Conservation (phyloP, 2,113 vertebrate genomes). For the Tautogolabrus adspersus region DNA sequence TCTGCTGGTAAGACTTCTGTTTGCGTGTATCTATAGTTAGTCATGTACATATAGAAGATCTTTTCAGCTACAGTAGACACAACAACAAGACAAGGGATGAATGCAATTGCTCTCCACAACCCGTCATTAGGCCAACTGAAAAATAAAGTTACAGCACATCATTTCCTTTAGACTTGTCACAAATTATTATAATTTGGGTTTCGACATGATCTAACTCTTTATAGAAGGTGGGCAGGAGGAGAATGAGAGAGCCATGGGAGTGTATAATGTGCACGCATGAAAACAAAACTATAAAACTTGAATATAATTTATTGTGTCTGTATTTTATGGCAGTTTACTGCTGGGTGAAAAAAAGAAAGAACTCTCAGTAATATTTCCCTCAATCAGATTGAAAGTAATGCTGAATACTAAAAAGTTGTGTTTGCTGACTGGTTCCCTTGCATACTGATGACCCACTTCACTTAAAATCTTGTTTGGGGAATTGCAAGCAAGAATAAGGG, state of each 20-base stretch:
- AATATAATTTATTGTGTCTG: neutral
- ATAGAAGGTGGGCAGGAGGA: neutral
- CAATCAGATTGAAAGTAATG: neutral
- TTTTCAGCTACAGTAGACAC: neutral
- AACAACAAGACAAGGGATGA: neutral
- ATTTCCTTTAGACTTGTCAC: neutral
- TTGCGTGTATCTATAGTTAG: slow-evolving; percentile 10
- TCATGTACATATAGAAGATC: too few species aligned
- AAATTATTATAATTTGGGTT: neutral
- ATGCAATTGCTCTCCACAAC: neutral
- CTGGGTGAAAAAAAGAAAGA: neutral
- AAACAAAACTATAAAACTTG: neutral
- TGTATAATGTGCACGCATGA: too few species aligned
- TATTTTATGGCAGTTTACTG: neutral
- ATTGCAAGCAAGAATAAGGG: neutral
- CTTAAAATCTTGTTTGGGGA: neutral
- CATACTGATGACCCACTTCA: neutral
- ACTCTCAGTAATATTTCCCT: neutral
- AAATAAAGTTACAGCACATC: neutral
- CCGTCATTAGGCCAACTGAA: neutral
- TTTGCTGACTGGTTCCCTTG: neutral
- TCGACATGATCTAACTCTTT: neutral
- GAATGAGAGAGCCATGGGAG: too few species aligned
- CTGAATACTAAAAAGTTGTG: neutral
- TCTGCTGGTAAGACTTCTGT: slow-evolving; percentile 85